Conservation (phyloP, 2,888 invertebrate species). For the Thysanoteuthis rhombus region DNA sequence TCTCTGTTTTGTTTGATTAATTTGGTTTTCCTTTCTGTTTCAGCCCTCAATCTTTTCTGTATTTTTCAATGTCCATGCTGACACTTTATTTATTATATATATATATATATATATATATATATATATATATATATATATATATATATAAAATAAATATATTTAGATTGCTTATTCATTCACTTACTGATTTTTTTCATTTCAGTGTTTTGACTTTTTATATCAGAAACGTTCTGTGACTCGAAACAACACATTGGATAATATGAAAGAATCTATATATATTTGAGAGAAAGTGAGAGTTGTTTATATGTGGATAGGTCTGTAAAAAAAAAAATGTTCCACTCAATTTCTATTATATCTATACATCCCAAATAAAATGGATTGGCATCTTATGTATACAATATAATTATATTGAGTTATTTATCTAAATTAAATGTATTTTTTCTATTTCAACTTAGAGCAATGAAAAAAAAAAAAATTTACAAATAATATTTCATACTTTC, state of each 20-base stretch:
- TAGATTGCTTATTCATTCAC: neutral
- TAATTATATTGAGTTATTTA: too few species aligned
- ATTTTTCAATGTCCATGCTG: neutral
- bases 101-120: neutral
- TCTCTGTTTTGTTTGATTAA: conserved; percentile 20
- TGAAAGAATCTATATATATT: neutral
- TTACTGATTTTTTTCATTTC: neutral
- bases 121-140: neutral
- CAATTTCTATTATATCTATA: neutral
- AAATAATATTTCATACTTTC: too few species aligned
- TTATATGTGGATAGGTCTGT: neutral
- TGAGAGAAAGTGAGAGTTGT: neutral
- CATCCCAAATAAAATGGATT: neutral
- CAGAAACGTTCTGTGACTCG: neutral
- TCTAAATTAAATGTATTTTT: too few species aligned
- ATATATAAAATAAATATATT: neutral
- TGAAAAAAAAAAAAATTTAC: too few species aligned
- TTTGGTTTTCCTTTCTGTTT: neutral
- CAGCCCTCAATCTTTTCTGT: neutral
- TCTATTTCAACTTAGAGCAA: too few species aligned
- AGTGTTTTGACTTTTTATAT: neutral
- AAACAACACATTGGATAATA: neutral
- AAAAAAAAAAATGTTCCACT: neutral
- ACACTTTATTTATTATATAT: neutral
- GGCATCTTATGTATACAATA: neutral